phyloP scores from a whole-genome alignment of 2,888 invertebrate species.

The Allygus modestus region DNA sequence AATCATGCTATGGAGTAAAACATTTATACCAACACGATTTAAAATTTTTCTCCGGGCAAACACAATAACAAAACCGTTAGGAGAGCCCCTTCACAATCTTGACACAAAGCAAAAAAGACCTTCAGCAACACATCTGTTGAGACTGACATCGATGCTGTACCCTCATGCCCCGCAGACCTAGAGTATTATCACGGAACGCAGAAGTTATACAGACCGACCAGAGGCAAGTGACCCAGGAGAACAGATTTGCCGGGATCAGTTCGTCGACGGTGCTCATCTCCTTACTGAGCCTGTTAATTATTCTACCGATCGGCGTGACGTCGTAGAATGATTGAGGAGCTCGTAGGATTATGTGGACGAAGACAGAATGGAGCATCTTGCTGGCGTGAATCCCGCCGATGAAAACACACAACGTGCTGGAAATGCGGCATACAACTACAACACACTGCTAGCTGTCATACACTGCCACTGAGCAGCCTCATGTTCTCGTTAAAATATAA shows the following conservation, averaged over 20 bases:
- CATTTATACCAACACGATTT: no score
- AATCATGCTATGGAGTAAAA: no score
- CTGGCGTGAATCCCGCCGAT: conserved; percentile 31
- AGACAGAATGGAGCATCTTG: conserved; percentile 80
- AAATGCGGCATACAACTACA: conserved; percentile 19
- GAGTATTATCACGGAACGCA: no score
- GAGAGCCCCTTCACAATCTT: no score
- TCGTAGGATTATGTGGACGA: conserved; percentile 80
- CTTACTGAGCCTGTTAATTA: conserved; percentile 88
- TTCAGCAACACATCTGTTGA: neutral
- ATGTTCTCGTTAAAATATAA: neutral
- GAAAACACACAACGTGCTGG: neutral
- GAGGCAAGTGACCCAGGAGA: conserved; percentile 79
- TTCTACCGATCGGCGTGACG: conserved; percentile 87
- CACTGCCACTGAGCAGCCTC: neutral
- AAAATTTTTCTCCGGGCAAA: no score
- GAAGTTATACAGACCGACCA: conserved; percentile 52
- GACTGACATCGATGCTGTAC: neutral
- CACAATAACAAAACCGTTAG: no score
- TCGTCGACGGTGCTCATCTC: conserved; percentile 86
- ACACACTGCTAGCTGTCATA: conserved; percentile 23
- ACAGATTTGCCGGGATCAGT: conserved; percentile 79
- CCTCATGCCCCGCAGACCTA: conserved; percentile 9
- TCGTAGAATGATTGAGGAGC: conserved; percentile 87
- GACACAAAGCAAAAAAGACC: neutral